Conservation (phyloP, 2,113 vertebrate species). For the Bufo bufo region DNA sequence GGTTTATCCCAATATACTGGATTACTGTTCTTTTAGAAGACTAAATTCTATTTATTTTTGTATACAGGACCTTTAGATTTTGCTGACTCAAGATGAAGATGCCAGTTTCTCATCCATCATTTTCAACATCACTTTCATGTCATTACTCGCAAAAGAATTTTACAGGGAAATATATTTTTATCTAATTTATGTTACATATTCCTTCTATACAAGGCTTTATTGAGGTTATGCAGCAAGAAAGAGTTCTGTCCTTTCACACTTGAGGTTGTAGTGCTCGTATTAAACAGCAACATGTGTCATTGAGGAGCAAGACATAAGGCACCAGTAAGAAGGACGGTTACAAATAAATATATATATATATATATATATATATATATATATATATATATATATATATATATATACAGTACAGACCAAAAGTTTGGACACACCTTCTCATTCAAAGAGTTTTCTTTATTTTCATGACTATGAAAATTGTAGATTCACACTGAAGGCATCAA, state of each 20-base stretch:
- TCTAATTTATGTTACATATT: constrained; percentile 14
- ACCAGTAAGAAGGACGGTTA: neutral
- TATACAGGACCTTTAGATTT: constrained; percentile 33
- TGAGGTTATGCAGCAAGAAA: neutral
- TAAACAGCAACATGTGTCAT: neutral
- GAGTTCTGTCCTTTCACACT: neutral
- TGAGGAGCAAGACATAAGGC: neutral
- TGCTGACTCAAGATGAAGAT: constrained; percentile 25
- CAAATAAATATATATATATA: neutral
- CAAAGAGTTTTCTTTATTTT: no score
- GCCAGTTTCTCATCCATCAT: constrained; percentile 3
- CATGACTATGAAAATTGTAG: no score
- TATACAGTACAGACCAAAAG: no score
- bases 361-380: neutral
- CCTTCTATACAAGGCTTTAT: constrained; percentile 9
- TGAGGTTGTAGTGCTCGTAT: neutral
- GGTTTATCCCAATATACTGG: constrained; percentile 3
- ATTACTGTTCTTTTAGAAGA: constrained; percentile 18
- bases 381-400: no score
- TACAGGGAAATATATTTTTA: constrained; percentile 44
- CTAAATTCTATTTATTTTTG: constrained; percentile 47
- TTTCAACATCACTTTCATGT: neutral
- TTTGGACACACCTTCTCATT: no score
- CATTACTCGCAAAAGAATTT: constrained; percentile 25
- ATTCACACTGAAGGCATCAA: no score